A percentile compares a stretch with the other conserved stretches of the same genome.
Evolutionary conservation across 2,888 invertebrate species (phyloP).

Genomic region (Cryptus viduatorius): DNA sequence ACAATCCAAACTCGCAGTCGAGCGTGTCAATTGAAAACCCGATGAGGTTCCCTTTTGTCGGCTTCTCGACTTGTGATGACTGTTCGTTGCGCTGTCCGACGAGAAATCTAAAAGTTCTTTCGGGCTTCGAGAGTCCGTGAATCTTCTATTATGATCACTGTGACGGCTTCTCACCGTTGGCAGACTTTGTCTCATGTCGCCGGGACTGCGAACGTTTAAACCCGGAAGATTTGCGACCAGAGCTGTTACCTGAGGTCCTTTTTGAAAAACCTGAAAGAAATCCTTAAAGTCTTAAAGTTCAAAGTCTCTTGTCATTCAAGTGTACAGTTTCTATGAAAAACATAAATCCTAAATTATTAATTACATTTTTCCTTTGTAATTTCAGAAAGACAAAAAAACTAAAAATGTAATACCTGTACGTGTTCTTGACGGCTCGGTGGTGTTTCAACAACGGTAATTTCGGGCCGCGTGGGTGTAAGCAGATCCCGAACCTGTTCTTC

Average conservation of each 20-base stretch:
- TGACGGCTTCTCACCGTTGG: conserved; percentile 78
- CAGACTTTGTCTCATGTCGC: conserved; percentile 79
- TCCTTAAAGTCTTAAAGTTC: not conserved
- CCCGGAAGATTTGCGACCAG: conserved; percentile 89
- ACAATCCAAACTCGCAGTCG: conserved; percentile 81
- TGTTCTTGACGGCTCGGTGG: conserved; percentile 78
- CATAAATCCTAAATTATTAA: not conserved
- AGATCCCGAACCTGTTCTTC: conserved; percentile 91
- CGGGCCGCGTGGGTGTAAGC: conserved; percentile 77
- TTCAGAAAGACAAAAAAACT: conserved; percentile 5
- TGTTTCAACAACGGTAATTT: conserved; percentile 71
- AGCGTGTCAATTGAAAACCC: conserved; percentile 77
- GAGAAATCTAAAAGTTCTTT: conserved; percentile 86
- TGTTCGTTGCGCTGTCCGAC: conserved; percentile 85
- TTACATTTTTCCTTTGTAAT: too few relatives aligned
- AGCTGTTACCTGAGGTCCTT: conserved; percentile 92
- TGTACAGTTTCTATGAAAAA: not conserved
- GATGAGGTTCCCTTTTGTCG: conserved; percentile 49
- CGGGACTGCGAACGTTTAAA: conserved; percentile 84
- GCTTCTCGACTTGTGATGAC: conserved; percentile 86
- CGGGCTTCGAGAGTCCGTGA: conserved; percentile 74
- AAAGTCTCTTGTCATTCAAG: not conserved
- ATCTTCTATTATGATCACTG: conserved; percentile 69
- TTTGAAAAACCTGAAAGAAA: conserved; percentile 89
- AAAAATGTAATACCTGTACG: conserved; percentile 78